A percentile compares a stretch with the other conserved stretches of the same genome.
Evolutionary conservation across 2,113 vertebrate genomes (phyloP).

Genomic region (Gulo gulo): DNA sequence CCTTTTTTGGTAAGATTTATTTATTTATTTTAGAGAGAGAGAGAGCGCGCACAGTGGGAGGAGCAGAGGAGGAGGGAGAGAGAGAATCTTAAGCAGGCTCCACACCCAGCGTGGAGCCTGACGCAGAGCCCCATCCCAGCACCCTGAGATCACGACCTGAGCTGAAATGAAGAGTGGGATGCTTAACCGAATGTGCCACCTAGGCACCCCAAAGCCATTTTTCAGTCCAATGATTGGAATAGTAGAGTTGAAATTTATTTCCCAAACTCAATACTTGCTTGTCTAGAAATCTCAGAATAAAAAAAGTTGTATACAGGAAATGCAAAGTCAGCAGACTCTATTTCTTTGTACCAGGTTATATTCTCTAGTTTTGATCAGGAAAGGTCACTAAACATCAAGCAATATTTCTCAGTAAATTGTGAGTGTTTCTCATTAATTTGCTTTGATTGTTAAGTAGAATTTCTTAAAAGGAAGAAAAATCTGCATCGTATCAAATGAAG

Average conservation of each 20-base stretch:
- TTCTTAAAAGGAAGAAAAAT: neutral
- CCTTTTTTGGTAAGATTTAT: neutral
- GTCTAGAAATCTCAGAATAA: neutral
- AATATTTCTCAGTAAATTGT: neutral
- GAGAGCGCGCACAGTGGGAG: neutral
- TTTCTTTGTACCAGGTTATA: constrained; percentile 35
- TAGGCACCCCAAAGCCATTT: neutral
- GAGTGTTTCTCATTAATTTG: neutral
- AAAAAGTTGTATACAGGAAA: neutral
- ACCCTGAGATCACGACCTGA: neutral
- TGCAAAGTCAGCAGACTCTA: neutral
- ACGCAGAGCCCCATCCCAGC: neutral
- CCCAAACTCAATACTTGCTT: neutral
- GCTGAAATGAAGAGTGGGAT: neutral
- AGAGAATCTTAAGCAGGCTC: neutral
- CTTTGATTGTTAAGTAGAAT: constrained; percentile 29
- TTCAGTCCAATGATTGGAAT: neutral
- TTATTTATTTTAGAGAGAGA: neutral
- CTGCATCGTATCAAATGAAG: neutral
- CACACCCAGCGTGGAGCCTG: no score
- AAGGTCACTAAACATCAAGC: neutral
- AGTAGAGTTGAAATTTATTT: constrained; percentile 30
- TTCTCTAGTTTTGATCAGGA: constrained; percentile 41
- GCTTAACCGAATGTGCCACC: neutral
- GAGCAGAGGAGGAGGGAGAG: neutral